These are phyloP conservation scores for Leptinotarsa tumamoca DNA, from an alignment of 2,888 invertebrate genomes.

Conservation along the genomic window DNA sequence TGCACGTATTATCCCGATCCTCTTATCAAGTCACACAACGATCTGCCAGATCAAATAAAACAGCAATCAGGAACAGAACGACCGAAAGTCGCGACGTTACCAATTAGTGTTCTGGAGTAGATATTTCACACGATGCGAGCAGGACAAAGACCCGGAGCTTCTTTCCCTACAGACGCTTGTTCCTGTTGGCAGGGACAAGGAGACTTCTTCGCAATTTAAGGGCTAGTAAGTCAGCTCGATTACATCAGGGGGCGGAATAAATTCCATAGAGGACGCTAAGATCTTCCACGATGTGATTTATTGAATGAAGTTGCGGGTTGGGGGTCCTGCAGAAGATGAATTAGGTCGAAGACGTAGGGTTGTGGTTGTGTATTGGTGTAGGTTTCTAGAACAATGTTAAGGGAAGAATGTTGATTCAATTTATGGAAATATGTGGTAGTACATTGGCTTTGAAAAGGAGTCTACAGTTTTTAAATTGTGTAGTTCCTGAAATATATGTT, in stretches of 20 bases:
- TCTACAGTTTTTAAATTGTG: too few species aligned
- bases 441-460: too few species aligned
- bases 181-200: slow-evolving; percentile 15
- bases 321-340: not conserved
- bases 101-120: slow-evolving; percentile 15
- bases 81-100: not conserved
- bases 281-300: slow-evolving; percentile 23
- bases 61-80: not conserved
- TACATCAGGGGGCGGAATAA: slow-evolving; percentile 15
- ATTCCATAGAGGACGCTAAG: not conserved
- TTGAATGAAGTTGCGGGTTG: not conserved
- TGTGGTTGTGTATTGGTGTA: not conserved
- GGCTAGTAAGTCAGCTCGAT: slow-evolving; percentile 21
- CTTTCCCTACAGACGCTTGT: slow-evolving; percentile 16
- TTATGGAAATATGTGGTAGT: too few species aligned
- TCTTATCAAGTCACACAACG: not conserved
- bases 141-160: slow-evolving; percentile 3
- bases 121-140: slow-evolving; percentile 14
- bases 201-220: slow-evolving; percentile 16
- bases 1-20: not conserved
- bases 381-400: too few species aligned
- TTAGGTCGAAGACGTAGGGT: not conserved
- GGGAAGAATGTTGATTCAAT: too few species aligned
- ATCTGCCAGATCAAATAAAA: not conserved
- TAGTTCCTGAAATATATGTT: too few species aligned